Evolutionary conservation across 2,797 vertebrate species (phyloP), one percentile per base, ranked within the genome.

Genomic region (Gymnocypris eckloni): DNA sequence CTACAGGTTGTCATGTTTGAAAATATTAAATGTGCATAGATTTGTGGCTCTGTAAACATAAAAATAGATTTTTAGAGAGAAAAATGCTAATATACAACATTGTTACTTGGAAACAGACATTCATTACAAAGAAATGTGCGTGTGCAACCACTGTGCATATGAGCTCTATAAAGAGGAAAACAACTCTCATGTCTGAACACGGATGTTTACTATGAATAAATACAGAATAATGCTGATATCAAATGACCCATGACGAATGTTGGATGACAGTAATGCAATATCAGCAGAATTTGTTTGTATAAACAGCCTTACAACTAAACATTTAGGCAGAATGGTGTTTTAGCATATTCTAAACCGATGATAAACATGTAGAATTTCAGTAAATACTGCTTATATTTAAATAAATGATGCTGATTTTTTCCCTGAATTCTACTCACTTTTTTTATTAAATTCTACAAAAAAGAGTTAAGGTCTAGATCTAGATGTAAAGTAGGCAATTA

Each of bases 261-360:
- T 56, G 75, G 37, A 64, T 43, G 54, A 61, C 77, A 61, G 77
- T 25, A 25, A 79, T 79, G 77, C 77, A 61, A 43, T 43, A 43
- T 22, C 76, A 79, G 54, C 76, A 59, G 76, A 43, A 79, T 64
- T 18, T 18, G 77, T 64, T 28, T 64, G 39, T 11, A 28, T 79
- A 79, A 64, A 79, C 77, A 79, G n/a, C 22, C 56, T 79, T 79
- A 61, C 76, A 61, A 41, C 22, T 79, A 61, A 79, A 79, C 13
- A 61, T 79, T 61, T 61, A 43, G 54, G 77, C 77, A 61, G 56
- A 61, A 43, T 43, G 22, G 2, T 43, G 22, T 45, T 71, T 71
- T 11, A 43, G 37, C 39, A 71, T 71, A 28, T 64, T 16, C 28
- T 37, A 41, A 39, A 39, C 52, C 20, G 72, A 56, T 10, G 25